phyloP scores from a whole-genome alignment of 2,113 vertebrate species.

The Cynocephalus volans region DNA sequence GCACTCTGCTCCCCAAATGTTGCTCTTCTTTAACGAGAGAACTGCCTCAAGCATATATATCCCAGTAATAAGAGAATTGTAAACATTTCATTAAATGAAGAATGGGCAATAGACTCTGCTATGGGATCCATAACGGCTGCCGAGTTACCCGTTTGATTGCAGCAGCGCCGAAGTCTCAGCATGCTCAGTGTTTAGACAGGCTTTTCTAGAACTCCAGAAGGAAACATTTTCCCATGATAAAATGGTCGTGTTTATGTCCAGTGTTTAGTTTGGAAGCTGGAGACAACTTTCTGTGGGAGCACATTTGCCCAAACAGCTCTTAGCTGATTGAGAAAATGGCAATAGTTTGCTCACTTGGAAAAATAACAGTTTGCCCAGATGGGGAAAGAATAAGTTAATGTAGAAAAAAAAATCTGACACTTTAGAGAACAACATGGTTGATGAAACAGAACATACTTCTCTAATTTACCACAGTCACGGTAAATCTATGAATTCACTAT shows the following conservation, averaged over 20 bases:
- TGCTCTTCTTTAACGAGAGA: neutral
- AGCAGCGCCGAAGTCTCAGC: neutral
- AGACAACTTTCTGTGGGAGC: neutral
- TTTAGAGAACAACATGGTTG: neutral
- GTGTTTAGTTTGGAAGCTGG: neutral
- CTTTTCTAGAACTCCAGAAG: neutral
- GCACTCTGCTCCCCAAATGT: neutral
- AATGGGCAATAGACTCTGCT: neutral
- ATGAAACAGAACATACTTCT: neutral
- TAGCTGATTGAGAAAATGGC: neutral
- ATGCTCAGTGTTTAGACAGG: neutral
- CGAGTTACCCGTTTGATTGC: neutral
- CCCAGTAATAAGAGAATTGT: neutral
- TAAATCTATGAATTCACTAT: neutral
- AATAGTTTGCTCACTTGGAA: slow-evolving; percentile 6
- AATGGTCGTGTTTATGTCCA: neutral
- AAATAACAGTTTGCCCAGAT: neutral
- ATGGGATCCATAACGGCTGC: neutral
- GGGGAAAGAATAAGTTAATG: neutral
- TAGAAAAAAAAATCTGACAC: neutral
- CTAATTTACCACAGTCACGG: neutral
- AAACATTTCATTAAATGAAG: neutral
- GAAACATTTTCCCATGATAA: neutral
- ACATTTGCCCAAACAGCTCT: neutral
- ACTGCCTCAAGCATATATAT: neutral